Base-by-base conservation (phyloP, 2,888 invertebrate species). In the Macaria liturata region DNA sequence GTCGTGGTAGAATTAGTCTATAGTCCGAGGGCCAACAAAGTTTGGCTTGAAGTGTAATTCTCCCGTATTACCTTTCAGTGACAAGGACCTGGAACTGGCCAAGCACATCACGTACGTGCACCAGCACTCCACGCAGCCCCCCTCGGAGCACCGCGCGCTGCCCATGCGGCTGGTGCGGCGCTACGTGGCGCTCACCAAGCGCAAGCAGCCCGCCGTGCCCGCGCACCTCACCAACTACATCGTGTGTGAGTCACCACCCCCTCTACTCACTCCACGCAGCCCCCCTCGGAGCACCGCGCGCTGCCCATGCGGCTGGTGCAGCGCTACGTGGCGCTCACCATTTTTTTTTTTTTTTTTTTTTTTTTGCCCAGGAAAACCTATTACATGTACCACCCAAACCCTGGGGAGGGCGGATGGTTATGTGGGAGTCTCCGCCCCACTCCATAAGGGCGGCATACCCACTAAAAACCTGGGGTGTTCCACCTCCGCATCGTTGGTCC, bases 31-130 rank as follows among this genome's bases (percentile, higher is more conserved):
- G 20, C 20, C 20, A 1, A 20, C 20, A 20, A 20, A 20, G 20
- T 20, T 20, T 37, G 34, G 7, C 34, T 37, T 4, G 5, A 37
- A 37, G 7, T 37, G 1, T 6, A 37, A 37, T 37, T 37, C 5
- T 37, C 5, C 4, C 7, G 4, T 37, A 6, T 37, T 1, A 6
- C 3, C 0, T 37, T 37, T 3, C 62, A 92, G 92, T 32, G 95
- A 95, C 69, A 95, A 95, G 67, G 95, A 95, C 78, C 79, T 95
- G 70, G 93, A 97, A 73, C 91, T 99, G 58, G 99, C 99, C 8
- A 96, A 98, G 83, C 99, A 99, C 87, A 99, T 99, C 59, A 97
- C 99, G 0, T 98, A 98, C 83, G 99, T 99, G 42, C 99, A 99
- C 87, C 97, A 97, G 78, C 96, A 98, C 88, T 95, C 95, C 68